phyloP scores from a whole-genome alignment of 2,888 invertebrate species.

The Dolomedes plantarius region DNA sequence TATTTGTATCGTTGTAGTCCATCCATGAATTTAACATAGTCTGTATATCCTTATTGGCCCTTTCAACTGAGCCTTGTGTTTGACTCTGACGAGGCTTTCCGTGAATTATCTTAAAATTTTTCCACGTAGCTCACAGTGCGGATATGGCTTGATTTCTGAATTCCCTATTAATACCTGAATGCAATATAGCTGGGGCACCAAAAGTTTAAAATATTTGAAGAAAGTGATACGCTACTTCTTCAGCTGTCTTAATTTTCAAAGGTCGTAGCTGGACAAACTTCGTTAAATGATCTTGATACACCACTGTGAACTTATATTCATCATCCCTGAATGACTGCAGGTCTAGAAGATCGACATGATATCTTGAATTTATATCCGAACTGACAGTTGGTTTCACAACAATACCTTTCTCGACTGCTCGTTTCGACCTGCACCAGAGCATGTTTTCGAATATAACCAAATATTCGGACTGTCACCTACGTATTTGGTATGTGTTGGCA shows the following conservation, averaged over 20 bases:
- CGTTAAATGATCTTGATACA: slow-evolving; percentile 73
- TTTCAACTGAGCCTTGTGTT: too few species aligned
- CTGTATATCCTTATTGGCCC: too few species aligned
- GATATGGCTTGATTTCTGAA: slow-evolving; percentile 57
- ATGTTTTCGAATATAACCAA: too few species aligned
- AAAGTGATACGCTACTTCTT: slow-evolving; percentile 64
- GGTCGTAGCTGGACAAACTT: slow-evolving; percentile 73
- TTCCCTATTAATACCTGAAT: slow-evolving; percentile 71
- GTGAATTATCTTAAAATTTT: too few species aligned
- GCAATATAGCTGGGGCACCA: slow-evolving; percentile 69
- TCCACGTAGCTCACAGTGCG: slow-evolving; percentile 43
- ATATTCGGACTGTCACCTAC: too few species aligned
- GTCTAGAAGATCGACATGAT: slow-evolving; percentile 73
- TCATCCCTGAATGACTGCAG: slow-evolving; percentile 72
- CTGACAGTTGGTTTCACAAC: slow-evolving; percentile 40
- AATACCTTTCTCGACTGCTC: slow-evolving; percentile 35
- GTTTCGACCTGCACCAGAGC: too few species aligned
- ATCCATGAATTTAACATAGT: too few species aligned
- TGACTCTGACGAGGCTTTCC: too few species aligned
- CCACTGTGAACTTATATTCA: slow-evolving; percentile 72
- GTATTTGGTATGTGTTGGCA: too few species aligned
- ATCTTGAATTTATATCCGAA: slow-evolving; percentile 49
- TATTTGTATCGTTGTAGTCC: slow-evolving; percentile 64
- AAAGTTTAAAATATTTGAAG: slow-evolving; percentile 69
- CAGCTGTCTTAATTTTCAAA: slow-evolving; percentile 70